These are phyloP conservation scores for Drepana falcataria DNA, from an alignment of 2,888 invertebrate genomes.

Conservation along the genomic window DNA sequence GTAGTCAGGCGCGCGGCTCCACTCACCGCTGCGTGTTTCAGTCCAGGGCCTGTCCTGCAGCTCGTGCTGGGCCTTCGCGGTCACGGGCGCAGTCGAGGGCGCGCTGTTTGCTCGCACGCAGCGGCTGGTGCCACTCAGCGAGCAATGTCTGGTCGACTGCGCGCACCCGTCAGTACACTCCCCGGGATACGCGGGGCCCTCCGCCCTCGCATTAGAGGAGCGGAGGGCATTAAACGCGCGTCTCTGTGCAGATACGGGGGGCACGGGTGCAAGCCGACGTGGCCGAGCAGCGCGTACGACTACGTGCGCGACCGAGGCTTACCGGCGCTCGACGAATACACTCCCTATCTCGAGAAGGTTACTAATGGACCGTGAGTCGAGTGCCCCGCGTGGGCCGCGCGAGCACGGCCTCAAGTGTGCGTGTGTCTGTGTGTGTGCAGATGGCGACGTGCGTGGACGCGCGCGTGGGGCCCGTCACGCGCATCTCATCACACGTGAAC, in stretches of 20 bases:
- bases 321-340: constrained; percentile 46
- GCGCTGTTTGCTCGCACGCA: constrained; percentile 53
- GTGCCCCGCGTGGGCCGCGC: neutral
- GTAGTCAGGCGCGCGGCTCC: no score
- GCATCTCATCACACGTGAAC: constrained; percentile 56
- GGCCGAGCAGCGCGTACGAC: constrained; percentile 58
- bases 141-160: constrained; percentile 65
- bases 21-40: constrained; percentile 17
- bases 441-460: constrained; percentile 39
- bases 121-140: constrained; percentile 52
- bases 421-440: constrained; percentile 27
- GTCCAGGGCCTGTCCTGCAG: constrained; percentile 46
- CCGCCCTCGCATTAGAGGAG: neutral
- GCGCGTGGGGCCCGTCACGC: constrained; percentile 44
- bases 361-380: neutral
- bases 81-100: constrained; percentile 63
- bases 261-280: constrained; percentile 53
- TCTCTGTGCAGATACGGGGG: constrained; percentile 40
- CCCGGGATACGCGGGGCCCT: neutral
- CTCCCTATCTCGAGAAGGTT: constrained; percentile 45
- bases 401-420: neutral
- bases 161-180: constrained; percentile 39
- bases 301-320: constrained; percentile 50
- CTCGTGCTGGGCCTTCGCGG: constrained; percentile 70
- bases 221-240: no score